Percentiles rank a stretch among this genome's conserved stretches.
phyloP scores from a whole-genome alignment of 1,140 invertebrate species.

The Sitophilus oryzae region DNA sequence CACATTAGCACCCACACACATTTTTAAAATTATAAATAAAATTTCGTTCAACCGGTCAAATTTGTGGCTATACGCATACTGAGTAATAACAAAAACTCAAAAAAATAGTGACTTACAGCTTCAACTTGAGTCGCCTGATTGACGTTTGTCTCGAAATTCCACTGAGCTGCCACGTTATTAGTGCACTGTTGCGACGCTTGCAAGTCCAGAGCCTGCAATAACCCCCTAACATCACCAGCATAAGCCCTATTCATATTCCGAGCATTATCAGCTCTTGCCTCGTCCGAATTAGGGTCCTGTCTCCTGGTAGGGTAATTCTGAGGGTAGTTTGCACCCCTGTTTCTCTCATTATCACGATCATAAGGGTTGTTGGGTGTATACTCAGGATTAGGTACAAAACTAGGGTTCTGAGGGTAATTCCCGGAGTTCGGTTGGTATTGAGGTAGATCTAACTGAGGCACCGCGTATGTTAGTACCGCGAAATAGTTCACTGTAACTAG shows the following conservation, averaged over 20 bases:
- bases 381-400: constrained; percentile 16
- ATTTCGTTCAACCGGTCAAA: no score
- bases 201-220: constrained; percentile 52
- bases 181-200: constrained; percentile 71
- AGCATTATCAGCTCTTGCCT: not conserved
- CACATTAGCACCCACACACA: no score
- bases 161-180: constrained; percentile 75
- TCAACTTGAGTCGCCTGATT: constrained; percentile 73
- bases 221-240: constrained; percentile 26
- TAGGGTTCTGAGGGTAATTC: constrained; percentile 23
- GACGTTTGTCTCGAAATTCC: constrained; percentile 83
- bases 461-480: not conserved
- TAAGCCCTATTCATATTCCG: constrained; percentile 14
- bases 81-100: not conserved
- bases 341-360: constrained; percentile 7
- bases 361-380: constrained; percentile 15
- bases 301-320: constrained; percentile 12
- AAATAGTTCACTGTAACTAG: constrained; percentile 9
- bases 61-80: no score
- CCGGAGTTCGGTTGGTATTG: constrained; percentile 17
- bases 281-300: not conserved
- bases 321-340: no score
- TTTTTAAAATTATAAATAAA: no score
- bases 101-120: constrained; percentile 60
- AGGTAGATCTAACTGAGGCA: constrained; percentile 21